Evolutionary conservation across 1,140 invertebrate genomes (phyloP).

Genomic region (Drosophila simulans): DNA sequence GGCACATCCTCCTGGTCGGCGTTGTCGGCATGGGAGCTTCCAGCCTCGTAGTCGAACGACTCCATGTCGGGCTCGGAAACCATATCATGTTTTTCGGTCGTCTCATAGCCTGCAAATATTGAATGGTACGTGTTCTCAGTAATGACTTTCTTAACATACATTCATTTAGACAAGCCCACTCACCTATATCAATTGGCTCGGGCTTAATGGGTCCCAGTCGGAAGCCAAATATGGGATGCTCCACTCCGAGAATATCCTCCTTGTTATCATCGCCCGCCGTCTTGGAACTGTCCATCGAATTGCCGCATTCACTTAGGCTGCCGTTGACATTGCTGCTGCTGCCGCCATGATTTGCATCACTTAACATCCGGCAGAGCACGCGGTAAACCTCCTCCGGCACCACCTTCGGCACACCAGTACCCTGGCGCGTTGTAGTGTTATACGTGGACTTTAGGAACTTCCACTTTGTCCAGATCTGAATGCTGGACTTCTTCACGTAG

Average conservation of each 20-base stretch:
- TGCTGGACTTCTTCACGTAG: constrained; percentile 72
- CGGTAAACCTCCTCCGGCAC: constrained; percentile 76
- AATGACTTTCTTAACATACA: too few relatives aligned
- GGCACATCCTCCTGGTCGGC: constrained; percentile 37
- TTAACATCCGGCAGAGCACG: constrained; percentile 66
- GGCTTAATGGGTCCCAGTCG: constrained; percentile 72
- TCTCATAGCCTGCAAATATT: constrained; percentile 63
- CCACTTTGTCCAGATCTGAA: constrained; percentile 84
- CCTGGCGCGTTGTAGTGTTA: constrained; percentile 72
- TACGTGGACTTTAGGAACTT: constrained; percentile 83
- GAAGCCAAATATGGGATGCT: constrained; percentile 80
- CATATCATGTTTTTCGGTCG: constrained; percentile 28
- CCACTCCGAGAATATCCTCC: constrained; percentile 66
- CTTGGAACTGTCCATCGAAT: constrained; percentile 62
- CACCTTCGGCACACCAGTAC: constrained; percentile 69
- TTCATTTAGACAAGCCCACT: not conserved
- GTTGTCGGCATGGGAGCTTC: constrained; percentile 4
- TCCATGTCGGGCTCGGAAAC: constrained; percentile 49
- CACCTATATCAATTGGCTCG: constrained; percentile 71
- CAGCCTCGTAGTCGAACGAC: constrained; percentile 28
- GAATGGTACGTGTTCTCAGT: not conserved
- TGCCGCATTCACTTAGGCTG: constrained; percentile 54
- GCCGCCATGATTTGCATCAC: constrained; percentile 13
- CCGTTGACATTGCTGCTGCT: constrained; percentile 32
- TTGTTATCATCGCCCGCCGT: constrained; percentile 30